A percentile compares a stretch with the other conserved stretches of the same genome.
Evolutionary conservation across 2,888 invertebrate species (phyloP).

Genomic region (Taphrorychus bicolor): DNA sequence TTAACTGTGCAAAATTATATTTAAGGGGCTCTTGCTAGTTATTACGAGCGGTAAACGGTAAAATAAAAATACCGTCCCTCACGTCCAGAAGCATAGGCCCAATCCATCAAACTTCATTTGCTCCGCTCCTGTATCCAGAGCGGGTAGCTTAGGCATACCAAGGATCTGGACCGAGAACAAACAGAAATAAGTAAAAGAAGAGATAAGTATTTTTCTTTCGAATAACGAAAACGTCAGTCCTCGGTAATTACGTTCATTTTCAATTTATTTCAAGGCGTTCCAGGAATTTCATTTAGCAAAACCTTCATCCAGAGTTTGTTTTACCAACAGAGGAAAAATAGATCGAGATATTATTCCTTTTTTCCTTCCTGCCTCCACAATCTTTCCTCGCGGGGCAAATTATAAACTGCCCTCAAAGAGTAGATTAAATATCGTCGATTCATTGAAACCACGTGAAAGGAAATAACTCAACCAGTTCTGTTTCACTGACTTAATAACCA

Average conservation of each 20-base stretch:
- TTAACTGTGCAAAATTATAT: slow-evolving; percentile 2
- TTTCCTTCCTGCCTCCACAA: slow-evolving; percentile 5
- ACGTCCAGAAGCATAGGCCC: background rate
- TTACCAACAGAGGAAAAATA: slow-evolving; percentile 15
- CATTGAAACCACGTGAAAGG: background rate
- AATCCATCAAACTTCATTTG: slow-evolving; percentile 8
- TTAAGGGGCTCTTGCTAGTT: background rate
- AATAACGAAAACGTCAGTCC: slow-evolving; percentile 29
- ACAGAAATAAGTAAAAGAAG: slow-evolving; percentile 21
- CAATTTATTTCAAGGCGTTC: slow-evolving; percentile 32
- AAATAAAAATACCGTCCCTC: background rate
- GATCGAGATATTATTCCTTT: slow-evolving; percentile 2
- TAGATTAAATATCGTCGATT: slow-evolving; percentile 12
- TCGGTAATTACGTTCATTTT: slow-evolving; percentile 36
- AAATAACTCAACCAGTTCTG: slow-evolving; percentile 26
- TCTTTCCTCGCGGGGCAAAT: background rate
- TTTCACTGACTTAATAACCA: slow-evolving; percentile 7
- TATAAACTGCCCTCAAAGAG: slow-evolving; percentile 1
- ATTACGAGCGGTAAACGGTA: background rate
- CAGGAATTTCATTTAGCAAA: slow-evolving; percentile 28
- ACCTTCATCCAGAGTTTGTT: slow-evolving; percentile 25
- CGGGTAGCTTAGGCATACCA: slow-evolving; percentile 14
- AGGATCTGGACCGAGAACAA: slow-evolving; percentile 12
- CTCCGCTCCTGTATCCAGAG: slow-evolving; percentile 1
- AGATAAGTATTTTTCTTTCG: slow-evolving; percentile 23